Percentiles rank a stretch among this genome's conserved stretches.
Evolutionary conservation across 2,113 vertebrate genomes (phyloP).

Genomic region (Callipepla californica): DNA sequence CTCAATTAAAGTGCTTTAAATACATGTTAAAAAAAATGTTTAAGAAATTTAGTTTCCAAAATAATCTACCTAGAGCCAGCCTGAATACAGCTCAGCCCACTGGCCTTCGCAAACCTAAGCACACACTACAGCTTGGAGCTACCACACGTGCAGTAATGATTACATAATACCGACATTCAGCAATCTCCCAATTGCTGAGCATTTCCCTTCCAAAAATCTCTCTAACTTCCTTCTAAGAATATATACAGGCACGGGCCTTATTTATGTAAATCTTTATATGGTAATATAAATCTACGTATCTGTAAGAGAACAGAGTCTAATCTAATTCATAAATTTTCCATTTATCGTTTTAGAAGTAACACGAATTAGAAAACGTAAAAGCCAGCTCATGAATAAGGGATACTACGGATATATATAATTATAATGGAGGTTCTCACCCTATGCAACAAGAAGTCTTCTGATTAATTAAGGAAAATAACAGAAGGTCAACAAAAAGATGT

Average conservation of each 20-base stretch:
- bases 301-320: neutral
- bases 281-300: neutral
- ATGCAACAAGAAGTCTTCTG: neutral
- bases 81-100: fast-evolving
- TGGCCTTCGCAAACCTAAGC: neutral
- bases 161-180: neutral
- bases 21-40: neutral
- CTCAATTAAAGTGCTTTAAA: neutral
- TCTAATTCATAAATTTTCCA: neutral
- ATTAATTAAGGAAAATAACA: slow-evolving; percentile 46
- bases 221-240: neutral
- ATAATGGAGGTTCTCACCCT: neutral
- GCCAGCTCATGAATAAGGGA: neutral
- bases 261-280: neutral
- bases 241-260: neutral
- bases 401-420: neutral
- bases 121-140: neutral
- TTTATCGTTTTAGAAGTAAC: slow-evolving; percentile 27
- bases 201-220: neutral
- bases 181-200: neutral
- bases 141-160: neutral
- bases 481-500: slow-evolving; percentile 13
- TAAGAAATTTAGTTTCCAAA: neutral
- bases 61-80: neutral
- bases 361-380: neutral